A percentile compares a stretch with the other conserved stretches of the same genome.
These are phyloP conservation scores for Tursiops truncatus DNA, from an alignment of 2,113 vertebrate genomes.

Conservation along the genomic window DNA sequence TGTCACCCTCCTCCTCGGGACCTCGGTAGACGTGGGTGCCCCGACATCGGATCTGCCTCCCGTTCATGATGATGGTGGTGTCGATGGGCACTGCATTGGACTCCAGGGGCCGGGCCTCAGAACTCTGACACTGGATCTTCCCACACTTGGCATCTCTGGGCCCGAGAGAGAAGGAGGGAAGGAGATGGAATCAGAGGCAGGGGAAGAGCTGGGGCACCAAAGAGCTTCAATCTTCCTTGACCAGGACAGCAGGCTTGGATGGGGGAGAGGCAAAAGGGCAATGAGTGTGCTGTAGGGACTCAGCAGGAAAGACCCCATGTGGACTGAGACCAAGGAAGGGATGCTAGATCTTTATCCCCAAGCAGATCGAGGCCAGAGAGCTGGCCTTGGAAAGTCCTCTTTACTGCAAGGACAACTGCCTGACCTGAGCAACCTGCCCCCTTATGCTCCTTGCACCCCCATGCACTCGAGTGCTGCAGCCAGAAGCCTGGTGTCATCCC, in stretches of 20 bases:
- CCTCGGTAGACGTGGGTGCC: constrained; percentile 93
- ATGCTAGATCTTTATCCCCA: background rate
- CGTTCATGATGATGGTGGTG: constrained; percentile 86
- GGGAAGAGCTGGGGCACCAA: background rate
- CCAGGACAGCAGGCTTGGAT: background rate
- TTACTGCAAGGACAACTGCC: background rate
- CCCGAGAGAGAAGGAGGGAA: constrained; percentile 42
- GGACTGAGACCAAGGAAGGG: background rate
- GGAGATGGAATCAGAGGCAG: background rate
- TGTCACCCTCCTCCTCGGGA: constrained; percentile 88
- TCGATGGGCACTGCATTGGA: constrained; percentile 93
- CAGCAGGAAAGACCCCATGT: background rate
- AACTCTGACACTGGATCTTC: constrained; percentile 95
- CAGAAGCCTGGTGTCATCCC: background rate
- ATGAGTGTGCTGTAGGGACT: background rate
- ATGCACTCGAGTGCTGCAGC: background rate
- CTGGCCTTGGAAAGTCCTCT: background rate
- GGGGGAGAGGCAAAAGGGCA: background rate
- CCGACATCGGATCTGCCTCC: constrained; percentile 85
- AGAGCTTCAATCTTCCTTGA: background rate
- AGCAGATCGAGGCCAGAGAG: background rate
- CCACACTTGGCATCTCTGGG: constrained; percentile 94
- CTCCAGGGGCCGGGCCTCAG: constrained; percentile 89
- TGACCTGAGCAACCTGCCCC: background rate
- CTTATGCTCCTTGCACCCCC: background rate